Evolutionary conservation across 2,797 vertebrate species (phyloP).

Genomic region (Anabacerthia variegaticeps): DNA sequence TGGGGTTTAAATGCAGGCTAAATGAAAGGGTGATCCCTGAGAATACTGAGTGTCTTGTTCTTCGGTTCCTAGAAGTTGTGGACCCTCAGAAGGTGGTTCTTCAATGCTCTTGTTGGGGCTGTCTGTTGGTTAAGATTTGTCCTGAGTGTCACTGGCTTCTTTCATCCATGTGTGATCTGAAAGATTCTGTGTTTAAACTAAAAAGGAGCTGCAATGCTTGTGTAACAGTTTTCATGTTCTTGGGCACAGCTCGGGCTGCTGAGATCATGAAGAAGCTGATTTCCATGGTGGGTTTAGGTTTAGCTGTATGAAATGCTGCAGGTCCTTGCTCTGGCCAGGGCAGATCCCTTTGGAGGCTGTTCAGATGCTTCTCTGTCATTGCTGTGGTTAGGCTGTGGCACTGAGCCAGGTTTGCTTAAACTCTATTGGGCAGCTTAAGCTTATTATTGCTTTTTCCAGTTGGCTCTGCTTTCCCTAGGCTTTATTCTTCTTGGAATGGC

Average conservation of each 20-base stretch:
- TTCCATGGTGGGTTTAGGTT: background rate
- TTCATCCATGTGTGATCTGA: background rate
- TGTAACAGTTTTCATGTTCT: background rate
- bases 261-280: background rate
- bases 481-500: background rate
- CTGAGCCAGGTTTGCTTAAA: background rate
- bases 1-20: background rate
- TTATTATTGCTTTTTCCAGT: background rate
- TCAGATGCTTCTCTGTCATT: background rate
- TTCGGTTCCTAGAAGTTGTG: background rate
- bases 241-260: background rate
- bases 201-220: background rate
- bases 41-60: background rate
- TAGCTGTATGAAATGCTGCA: background rate
- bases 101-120: background rate
- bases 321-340: background rate
- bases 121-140: background rate
- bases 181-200: background rate
- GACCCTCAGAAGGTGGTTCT: background rate
- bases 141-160: background rate
- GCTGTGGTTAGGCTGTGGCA: background rate
- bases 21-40: background rate
- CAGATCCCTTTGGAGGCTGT: background rate
- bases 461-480: background rate
- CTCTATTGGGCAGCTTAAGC: background rate